Conservation (phyloP, 1,140 invertebrate genomes). For the Myzus persicae region DNA sequence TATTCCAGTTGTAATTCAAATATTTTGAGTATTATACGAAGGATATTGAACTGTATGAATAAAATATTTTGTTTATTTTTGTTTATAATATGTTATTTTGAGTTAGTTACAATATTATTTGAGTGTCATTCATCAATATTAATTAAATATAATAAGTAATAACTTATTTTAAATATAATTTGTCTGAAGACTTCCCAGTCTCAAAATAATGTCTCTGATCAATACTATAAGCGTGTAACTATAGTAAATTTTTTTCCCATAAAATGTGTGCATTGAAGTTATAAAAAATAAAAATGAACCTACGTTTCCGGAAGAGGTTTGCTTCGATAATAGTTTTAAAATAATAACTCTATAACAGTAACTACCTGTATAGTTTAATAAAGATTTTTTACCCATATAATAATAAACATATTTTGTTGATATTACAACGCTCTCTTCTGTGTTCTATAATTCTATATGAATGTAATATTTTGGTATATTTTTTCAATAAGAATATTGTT, state of each 20-base stretch:
- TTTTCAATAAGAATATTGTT: constrained; percentile 48
- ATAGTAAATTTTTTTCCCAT: not conserved
- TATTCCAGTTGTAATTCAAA: too few relatives aligned
- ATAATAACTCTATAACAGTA: not conserved
- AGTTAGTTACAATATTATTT: too few relatives aligned
- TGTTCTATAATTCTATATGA: constrained; percentile 15
- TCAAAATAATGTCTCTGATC: too few relatives aligned
- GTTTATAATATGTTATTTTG: too few relatives aligned
- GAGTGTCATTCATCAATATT: too few relatives aligned
- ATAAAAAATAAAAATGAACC: not conserved
- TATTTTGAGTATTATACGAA: too few relatives aligned
- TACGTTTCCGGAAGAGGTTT: not conserved
- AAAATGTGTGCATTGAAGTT: not conserved
- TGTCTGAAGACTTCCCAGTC: too few relatives aligned
- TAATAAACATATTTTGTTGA: constrained; percentile 13
- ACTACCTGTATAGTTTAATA: not conserved
- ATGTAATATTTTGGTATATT: constrained; percentile 35
- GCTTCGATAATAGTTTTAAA: not conserved
- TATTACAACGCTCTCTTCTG: constrained; percentile 26
- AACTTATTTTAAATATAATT: too few relatives aligned
- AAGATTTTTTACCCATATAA: not conserved
- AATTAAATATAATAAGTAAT: too few relatives aligned
- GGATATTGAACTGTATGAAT: too few relatives aligned
- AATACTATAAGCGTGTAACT: not conserved
- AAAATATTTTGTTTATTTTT: too few relatives aligned